phyloP scores from a whole-genome alignment of 2,113 vertebrate species.

The Pithys albifrons region DNA sequence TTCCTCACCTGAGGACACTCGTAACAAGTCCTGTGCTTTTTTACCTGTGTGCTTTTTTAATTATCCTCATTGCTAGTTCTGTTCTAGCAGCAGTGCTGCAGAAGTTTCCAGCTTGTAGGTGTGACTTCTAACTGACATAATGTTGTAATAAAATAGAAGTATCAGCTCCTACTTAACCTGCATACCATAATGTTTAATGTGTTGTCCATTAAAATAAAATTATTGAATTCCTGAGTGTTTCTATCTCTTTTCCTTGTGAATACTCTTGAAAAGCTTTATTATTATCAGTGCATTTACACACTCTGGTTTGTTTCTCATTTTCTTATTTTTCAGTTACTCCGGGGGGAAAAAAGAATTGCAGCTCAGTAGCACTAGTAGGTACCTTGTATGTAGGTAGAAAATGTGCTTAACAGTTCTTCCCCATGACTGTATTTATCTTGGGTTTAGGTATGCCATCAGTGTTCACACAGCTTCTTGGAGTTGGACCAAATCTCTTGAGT shows the following conservation, averaged over 20 bases:
- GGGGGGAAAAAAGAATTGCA: neutral
- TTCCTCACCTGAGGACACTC: neutral
- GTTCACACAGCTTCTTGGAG: neutral
- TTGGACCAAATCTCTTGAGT: neutral
- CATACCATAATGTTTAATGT: neutral
- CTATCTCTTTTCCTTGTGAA: constrained; percentile 28
- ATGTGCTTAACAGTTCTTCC: neutral
- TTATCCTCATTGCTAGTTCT: neutral
- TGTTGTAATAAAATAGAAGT: constrained; percentile 15
- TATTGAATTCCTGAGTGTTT: constrained; percentile 20
- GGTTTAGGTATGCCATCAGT: neutral
- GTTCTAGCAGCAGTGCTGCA: neutral
- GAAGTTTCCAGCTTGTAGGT: neutral
- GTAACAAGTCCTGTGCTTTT: neutral
- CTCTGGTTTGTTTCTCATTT: neutral
- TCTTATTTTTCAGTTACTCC: constrained; percentile 1
- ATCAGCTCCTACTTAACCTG: neutral
- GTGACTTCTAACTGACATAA: neutral
- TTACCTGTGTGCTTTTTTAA: neutral
- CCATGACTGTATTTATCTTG: neutral
- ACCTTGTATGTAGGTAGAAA: neutral
- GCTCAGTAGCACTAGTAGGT: neutral
- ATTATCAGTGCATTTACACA: neutral
- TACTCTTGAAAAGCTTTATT: neutral
- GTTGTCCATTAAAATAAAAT: constrained; percentile 49